These are phyloP conservation scores for Syngnathus floridae DNA, from an alignment of 2,113 vertebrate species.

Conservation along the genomic window DNA sequence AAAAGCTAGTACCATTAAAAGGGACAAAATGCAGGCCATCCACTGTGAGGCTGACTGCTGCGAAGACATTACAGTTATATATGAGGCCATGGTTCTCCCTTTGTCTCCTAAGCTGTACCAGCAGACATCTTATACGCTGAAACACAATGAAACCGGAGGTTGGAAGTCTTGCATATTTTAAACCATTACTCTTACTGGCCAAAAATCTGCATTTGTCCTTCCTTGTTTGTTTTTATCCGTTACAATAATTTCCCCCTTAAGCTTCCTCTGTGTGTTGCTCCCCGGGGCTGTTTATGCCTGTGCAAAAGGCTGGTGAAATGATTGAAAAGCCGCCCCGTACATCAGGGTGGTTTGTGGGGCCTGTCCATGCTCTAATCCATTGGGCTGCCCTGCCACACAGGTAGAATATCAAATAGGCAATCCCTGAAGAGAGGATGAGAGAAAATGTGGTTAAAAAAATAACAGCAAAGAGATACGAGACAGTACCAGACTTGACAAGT, in stretches of 20 bases:
- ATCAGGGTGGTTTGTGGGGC: conserved; percentile 73
- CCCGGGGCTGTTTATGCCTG: conserved; percentile 61
- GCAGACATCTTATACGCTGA: not conserved
- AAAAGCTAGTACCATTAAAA: conserved; percentile 4
- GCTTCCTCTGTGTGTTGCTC: conserved; percentile 19
- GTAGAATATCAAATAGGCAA: conserved; percentile 75
- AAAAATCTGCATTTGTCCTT: conserved; percentile 52
- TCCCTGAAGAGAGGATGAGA: conserved; percentile 41
- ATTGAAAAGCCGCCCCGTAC: conserved; percentile 79
- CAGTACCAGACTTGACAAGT: conserved; percentile 38
- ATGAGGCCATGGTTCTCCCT: conserved; percentile 4
- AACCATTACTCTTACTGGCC: conserved; percentile 18
- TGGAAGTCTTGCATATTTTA: not conserved
- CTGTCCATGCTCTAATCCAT: conserved; percentile 85
- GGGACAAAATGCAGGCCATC: conserved; percentile 8
- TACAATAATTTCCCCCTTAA: conserved; percentile 29
- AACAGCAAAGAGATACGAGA: conserved; percentile 14
- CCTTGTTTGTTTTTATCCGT: conserved; percentile 49
- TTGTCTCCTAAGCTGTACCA: not conserved
- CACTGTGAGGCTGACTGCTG: not conserved
- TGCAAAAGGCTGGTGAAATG: conserved; percentile 63
- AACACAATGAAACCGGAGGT: not conserved
- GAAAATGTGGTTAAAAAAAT: conserved; percentile 43
- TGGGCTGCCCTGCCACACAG: conserved; percentile 70
- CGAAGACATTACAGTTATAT: conserved; percentile 2